A percentile compares a stretch with the other conserved stretches of the same genome.
Evolutionary conservation across 2,888 invertebrate genomes (phyloP).

Genomic region (Elgonia sp.): DNA sequence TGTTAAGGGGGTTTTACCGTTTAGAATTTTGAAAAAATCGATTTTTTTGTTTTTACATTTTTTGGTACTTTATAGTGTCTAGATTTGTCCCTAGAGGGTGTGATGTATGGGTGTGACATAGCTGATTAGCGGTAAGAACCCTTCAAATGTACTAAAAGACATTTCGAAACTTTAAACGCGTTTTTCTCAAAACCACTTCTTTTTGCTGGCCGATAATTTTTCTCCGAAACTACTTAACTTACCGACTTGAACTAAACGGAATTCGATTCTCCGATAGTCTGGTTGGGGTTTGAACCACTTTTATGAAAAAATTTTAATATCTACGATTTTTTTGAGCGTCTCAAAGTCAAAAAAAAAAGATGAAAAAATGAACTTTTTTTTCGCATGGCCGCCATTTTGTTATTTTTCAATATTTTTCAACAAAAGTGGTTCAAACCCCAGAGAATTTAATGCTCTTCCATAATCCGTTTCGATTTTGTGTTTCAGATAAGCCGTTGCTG

Average conservation of each 20-base stretch:
- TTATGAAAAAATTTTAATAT: background rate
- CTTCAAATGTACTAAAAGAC: slow-evolving; percentile 20
- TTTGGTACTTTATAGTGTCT: too few relatives aligned
- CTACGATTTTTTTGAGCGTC: too few relatives aligned
- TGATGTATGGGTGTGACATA: too few relatives aligned
- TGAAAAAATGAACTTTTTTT: too few relatives aligned
- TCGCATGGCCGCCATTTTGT: too few relatives aligned
- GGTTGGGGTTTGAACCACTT: slow-evolving; percentile 24
- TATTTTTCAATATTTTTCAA: too few relatives aligned
- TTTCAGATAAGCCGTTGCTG: background rate
- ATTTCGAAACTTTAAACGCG: slow-evolving; percentile 26
- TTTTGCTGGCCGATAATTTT: slow-evolving; percentile 33
- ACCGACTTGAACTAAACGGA: slow-evolving; percentile 7
- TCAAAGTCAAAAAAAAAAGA: too few relatives aligned
- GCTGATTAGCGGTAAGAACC: slow-evolving; percentile 18
- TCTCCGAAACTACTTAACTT: slow-evolving; percentile 34
- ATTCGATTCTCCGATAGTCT: background rate
- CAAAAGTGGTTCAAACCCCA: background rate
- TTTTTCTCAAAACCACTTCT: slow-evolving; percentile 41
- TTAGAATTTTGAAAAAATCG: too few relatives aligned
- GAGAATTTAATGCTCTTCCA: background rate
- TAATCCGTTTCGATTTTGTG: background rate
- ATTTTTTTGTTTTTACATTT: too few relatives aligned
- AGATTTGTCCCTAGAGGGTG: too few relatives aligned
- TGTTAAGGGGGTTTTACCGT: too few relatives aligned